Base-by-base conservation (phyloP, 2,113 vertebrate species). In the Anas platyrhynchos region DNA sequence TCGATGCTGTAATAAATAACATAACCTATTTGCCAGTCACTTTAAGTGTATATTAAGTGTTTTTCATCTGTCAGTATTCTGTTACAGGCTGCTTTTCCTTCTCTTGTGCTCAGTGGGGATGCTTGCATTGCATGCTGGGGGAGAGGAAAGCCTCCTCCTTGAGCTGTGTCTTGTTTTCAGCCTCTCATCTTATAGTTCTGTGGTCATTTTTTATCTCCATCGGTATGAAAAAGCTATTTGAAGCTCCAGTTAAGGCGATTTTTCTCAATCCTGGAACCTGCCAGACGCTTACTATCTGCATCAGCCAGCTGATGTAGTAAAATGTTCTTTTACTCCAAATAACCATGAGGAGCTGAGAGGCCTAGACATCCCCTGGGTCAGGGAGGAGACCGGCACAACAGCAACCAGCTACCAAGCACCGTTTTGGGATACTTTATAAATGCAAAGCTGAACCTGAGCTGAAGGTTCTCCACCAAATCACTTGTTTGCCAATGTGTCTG, bases 401-500 rank as follows among this genome's bases (percentile, higher is more conserved):
- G 18, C 52, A n/a, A n/a, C 0, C 6, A 81, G 16, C 26, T 92
- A 27, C 58, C 48, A 72, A 68, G 0, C 66, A 89, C 78, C 44
- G 6, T 52, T 84, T 75, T 43, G 67, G 14, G 32, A 65, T 89
- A 17, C 23, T 82, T 63, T 73, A 22, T 52, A 72, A 76, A 56
- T 65, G 72, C 9, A 0, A 46, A 94, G 31, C 59, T 74, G 38
- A 73, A 31, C 25, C 34, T 1, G 1, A 15, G 65, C 59, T 69
- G 79, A 68, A 76, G 67, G 36, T n/a, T 54, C 73, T 46, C 58
- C 71, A n/a, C 66, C 46, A 20, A 41, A 44, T 34, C 0, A 1
- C 67, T 72, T 68, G 63, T 68, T 91, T 94, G 77, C 55, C 0
- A 1, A 7, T 8, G 21, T 48, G 20, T 3, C 17, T 0, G 0